Percentiles rank a stretch among this genome's conserved stretches.
Conservation (phyloP, 2,797 vertebrate species). For the Melanogrammus aeglefinus region DNA sequence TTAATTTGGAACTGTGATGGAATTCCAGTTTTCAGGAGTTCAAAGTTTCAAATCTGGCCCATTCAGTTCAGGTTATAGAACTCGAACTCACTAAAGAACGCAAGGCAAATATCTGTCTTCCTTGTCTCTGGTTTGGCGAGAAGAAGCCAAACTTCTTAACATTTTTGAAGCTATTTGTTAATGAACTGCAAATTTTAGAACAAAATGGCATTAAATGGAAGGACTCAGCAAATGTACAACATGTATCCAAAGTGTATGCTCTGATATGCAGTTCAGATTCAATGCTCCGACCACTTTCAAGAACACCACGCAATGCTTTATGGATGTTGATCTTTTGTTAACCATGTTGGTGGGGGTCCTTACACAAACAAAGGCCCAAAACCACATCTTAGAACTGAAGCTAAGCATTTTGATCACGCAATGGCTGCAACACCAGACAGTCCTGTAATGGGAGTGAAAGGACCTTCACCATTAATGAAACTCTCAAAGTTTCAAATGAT, state of each 20-base stretch:
- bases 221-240: not conserved
- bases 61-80: constrained; percentile 12
- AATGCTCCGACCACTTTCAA: not conserved
- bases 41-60: constrained; percentile 13
- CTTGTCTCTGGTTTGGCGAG: constrained; percentile 25
- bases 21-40: constrained; percentile 19
- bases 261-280: not conserved
- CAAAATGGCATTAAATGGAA: constrained; percentile 9
- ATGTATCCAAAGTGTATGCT: constrained; percentile 9
- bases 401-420: not conserved
- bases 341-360: constrained; percentile 14
- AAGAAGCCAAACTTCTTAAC: not conserved
- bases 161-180: constrained; percentile 11
- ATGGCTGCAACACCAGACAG: not conserved
- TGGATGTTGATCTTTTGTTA: constrained; percentile 8
- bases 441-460: not conserved
- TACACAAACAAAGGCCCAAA: constrained; percentile 14
- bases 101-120: constrained; percentile 11
- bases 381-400: not conserved
- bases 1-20: constrained; percentile 19
- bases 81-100: constrained; percentile 7
- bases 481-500: constrained; percentile 32
- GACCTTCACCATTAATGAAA: constrained; percentile 31
- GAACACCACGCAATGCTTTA: not conserved
- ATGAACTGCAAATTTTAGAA: constrained; percentile 1